These are phyloP conservation scores for Drosophila biarmipes DNA, from an alignment of 1,140 invertebrate genomes.

Conservation along the genomic window DNA sequence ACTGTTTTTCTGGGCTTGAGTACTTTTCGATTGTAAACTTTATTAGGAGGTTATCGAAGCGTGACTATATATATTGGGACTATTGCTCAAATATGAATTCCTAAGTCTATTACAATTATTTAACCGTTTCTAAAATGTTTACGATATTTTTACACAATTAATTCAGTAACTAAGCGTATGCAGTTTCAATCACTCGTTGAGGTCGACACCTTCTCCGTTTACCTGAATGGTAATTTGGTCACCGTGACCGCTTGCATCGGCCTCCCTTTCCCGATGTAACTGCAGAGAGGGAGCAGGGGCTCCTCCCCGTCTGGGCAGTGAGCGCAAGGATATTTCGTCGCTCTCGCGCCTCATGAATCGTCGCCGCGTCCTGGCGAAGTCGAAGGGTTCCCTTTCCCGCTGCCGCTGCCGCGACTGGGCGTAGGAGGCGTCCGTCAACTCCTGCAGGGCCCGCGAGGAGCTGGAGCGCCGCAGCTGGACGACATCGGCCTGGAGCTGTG, in stretches of 20 bases:
- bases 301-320: conserved; percentile 30
- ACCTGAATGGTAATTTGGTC: conserved; percentile 72
- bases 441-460: conserved; percentile 55
- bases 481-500: conserved; percentile 2
- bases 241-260: conserved; percentile 16
- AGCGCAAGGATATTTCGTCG: conserved; percentile 66
- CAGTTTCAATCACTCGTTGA: conserved; percentile 56
- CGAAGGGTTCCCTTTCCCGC: conserved; percentile 60
- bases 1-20: neutral
- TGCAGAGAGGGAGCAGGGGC: conserved; percentile 1
- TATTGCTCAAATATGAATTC: neutral
- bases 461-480: conserved; percentile 44
- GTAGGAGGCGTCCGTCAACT: conserved; percentile 68
- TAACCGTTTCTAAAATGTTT: conserved; percentile 4
- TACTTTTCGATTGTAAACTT: neutral
- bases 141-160: conserved; percentile 16
- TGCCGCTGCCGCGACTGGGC: conserved; percentile 73
- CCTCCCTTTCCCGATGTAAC: conserved; percentile 7
- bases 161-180: conserved; percentile 7
- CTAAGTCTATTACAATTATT: neutral
- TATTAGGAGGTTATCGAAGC: neutral
- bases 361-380: conserved; percentile 68
- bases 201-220: conserved; percentile 72
- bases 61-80: neutral
- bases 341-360: conserved; percentile 64